phyloP scores from a whole-genome alignment of 2,888 invertebrate genomes.

The Biston betularia region DNA sequence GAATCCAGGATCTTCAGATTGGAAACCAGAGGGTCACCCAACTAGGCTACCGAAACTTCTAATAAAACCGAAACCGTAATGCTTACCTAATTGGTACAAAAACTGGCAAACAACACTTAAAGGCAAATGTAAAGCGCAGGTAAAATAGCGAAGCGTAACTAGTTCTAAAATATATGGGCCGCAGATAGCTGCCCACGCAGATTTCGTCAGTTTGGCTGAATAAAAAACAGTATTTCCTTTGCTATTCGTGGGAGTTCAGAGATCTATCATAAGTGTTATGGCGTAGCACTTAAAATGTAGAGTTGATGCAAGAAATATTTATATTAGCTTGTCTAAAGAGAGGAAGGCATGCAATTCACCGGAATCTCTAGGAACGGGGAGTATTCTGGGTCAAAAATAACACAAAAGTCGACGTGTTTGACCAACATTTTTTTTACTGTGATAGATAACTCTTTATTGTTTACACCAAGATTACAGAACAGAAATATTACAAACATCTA shows the following conservation, averaged over 20 bases:
- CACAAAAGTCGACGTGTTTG: not conserved
- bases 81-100: no score
- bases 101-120: not conserved
- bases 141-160: not conserved
- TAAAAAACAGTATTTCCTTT: conserved; percentile 29
- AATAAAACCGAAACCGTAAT: no score
- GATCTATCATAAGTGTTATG: conserved; percentile 31
- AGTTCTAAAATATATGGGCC: conserved; percentile 8
- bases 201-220: conserved; percentile 39
- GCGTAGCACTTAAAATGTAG: conserved; percentile 7
- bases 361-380: not conserved
- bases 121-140: not conserved
- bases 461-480: no score
- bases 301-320: conserved; percentile 7
- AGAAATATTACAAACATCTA: no score
- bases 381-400: not conserved
- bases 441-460: no score
- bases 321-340: conserved; percentile 5
- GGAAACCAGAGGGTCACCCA: no score
- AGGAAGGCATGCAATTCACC: not conserved
- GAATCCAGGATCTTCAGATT: no score
- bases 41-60: no score
- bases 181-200: conserved; percentile 30
- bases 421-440: no score
- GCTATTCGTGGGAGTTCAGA: conserved; percentile 21